Evolutionary conservation across 2,888 invertebrate species (phyloP).

Genomic region (Hemaris fuciformis): DNA sequence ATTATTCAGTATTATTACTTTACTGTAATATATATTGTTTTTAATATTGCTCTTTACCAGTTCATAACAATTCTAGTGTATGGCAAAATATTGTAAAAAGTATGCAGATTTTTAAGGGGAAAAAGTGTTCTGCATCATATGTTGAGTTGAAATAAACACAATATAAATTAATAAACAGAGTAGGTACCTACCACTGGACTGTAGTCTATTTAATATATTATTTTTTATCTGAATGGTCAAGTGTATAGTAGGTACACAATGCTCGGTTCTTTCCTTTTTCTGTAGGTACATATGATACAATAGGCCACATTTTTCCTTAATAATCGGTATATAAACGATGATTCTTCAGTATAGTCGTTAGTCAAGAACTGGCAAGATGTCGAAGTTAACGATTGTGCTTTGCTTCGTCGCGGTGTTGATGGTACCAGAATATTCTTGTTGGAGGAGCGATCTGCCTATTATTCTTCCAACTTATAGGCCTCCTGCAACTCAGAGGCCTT

Average conservation of each 20-base stretch:
- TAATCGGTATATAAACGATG: neutral
- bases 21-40: too few species aligned
- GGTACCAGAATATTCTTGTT: slow-evolving; percentile 11
- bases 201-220: neutral
- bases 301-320: neutral
- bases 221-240: neutral
- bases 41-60: too few species aligned
- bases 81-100: too few species aligned
- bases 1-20: too few species aligned
- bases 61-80: too few species aligned
- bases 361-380: neutral
- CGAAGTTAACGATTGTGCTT: neutral
- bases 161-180: too few species aligned
- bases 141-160: too few species aligned
- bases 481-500: slow-evolving; percentile 3
- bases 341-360: neutral
- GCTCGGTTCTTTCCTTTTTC: neutral
- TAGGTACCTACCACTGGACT: neutral
- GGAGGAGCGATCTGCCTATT: slow-evolving; percentile 12
- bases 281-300: neutral
- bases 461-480: slow-evolving; percentile 21
- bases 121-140: too few species aligned
- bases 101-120: too few species aligned
- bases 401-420: slow-evolving; percentile 17
- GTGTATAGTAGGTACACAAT: neutral